Conservation (phyloP, 1,140 invertebrate genomes). For the Coenobita brevimanus region DNA sequence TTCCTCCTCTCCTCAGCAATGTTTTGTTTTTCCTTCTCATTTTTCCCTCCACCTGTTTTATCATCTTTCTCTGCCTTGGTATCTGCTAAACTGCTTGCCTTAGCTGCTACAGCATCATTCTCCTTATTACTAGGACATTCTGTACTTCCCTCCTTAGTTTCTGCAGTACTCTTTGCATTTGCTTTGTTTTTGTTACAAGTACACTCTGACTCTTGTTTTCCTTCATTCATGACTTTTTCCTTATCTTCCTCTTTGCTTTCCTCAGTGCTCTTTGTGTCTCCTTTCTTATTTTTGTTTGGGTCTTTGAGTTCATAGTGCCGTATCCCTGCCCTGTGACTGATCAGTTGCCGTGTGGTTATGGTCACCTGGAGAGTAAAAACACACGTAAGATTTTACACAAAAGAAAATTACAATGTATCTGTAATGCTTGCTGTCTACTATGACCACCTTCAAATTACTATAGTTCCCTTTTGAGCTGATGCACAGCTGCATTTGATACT, state of each 20-base stretch:
- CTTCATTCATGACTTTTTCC: neutral
- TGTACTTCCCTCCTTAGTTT: neutral
- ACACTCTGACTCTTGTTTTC: neutral
- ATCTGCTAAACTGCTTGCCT: neutral
- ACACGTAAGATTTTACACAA: too few species aligned
- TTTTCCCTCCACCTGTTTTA: neutral
- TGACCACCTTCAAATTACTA: too few species aligned
- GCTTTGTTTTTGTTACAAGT: neutral
- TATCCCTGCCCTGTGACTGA: slow-evolving; percentile 77
- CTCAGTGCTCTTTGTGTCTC: neutral
- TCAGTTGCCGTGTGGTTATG: slow-evolving; percentile 77
- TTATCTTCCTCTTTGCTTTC: neutral
- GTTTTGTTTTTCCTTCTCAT: neutral
- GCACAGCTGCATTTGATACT: too few species aligned
- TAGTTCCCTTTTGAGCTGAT: too few species aligned
- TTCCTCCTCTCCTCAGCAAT: neutral
- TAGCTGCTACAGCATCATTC: neutral
- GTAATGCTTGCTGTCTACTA: too few species aligned
- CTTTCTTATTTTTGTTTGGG: slow-evolving; percentile 47
- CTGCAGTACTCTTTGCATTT: neutral
- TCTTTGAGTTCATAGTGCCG: slow-evolving; percentile 76
- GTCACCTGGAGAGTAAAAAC: slow-evolving; percentile 73
- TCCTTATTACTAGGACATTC: too few species aligned
- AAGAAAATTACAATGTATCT: too few species aligned
- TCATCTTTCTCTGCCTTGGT: neutral